These are phyloP conservation scores for Anguilla rostrata DNA, from an alignment of 2,113 vertebrate genomes.

Conservation along the genomic window DNA sequence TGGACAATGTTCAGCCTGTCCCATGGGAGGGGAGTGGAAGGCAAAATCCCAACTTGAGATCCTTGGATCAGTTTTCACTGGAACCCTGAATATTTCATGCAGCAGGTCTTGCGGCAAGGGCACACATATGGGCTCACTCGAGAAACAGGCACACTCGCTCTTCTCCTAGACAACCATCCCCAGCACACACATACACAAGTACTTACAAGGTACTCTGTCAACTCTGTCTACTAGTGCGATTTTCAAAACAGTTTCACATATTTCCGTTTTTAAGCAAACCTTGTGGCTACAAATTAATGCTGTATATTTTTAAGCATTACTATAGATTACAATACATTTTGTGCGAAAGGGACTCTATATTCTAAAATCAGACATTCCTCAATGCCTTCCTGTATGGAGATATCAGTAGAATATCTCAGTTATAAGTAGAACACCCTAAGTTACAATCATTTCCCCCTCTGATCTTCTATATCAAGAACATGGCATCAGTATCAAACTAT, in stretches of 20 bases:
- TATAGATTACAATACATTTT: not conserved
- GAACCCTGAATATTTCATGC: constrained; percentile 3
- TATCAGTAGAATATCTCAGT: not conserved
- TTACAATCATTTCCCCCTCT: not conserved
- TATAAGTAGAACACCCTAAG: not conserved
- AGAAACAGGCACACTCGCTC: not conserved
- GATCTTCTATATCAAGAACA: not conserved
- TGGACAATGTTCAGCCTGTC: not conserved
- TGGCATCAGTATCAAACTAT: not conserved
- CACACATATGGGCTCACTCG: not conserved
- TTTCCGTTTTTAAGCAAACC: not conserved
- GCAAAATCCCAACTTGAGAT: not conserved
- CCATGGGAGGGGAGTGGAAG: not conserved
- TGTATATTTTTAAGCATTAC: not conserved
- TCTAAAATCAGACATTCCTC: not conserved
- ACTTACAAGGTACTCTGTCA: not conserved
- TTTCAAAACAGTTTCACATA: not conserved
- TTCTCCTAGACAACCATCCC: not conserved
- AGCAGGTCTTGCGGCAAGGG: not conserved
- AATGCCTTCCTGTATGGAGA: not conserved
- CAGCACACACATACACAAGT: not conserved
- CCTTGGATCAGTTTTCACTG: not conserved
- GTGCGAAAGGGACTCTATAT: not conserved
- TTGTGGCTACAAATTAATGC: not conserved
- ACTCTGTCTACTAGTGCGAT: not conserved